A percentile compares a stretch with the other conserved stretches of the same genome.
Evolutionary conservation across 2,113 vertebrate genomes (phyloP).

Genomic region (Hippocampus abdominalis): DNA sequence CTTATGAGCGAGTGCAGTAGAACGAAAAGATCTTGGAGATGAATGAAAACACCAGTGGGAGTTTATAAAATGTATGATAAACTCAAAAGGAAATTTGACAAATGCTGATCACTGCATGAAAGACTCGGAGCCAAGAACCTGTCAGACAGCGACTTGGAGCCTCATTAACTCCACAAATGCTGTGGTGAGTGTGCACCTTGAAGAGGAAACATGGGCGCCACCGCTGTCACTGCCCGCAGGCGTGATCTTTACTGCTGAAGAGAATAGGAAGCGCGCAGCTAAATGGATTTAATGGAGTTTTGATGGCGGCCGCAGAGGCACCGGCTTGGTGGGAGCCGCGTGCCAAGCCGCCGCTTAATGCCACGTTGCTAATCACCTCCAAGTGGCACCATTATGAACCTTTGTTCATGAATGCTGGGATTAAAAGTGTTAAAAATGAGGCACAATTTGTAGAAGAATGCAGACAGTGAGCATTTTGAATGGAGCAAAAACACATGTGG

Average conservation of each 20-base stretch:
- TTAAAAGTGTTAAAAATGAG: neutral
- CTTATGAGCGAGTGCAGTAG: neutral
- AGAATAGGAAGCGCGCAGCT: conserved; percentile 19
- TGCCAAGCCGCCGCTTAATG: conserved; percentile 29
- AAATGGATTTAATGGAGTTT: conserved; percentile 37
- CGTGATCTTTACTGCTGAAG: conserved; percentile 19
- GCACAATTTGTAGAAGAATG: neutral
- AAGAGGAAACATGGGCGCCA: conserved; percentile 38
- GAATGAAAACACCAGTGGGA: neutral
- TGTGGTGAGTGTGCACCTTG: conserved; percentile 32
- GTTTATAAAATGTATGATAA: conserved; percentile 6
- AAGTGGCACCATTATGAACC: neutral
- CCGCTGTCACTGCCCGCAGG: neutral
- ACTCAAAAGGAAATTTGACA: conserved; percentile 4
- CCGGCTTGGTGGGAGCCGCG: conserved; percentile 20
- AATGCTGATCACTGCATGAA: neutral
- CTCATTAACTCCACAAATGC: conserved; percentile 46
- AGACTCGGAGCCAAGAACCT: conserved; percentile 4
- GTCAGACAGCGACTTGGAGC: conserved; percentile 24
- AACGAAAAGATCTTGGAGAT: neutral
- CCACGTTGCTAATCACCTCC: conserved; percentile 34
- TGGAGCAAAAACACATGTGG: too few relatives aligned
- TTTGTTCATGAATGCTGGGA: neutral
- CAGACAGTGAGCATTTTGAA: neutral
- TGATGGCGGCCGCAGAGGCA: conserved; percentile 30